Percentiles rank a stretch among this genome's conserved stretches.
Conservation (phyloP, 2,888 invertebrate genomes). For the Siphonodentalium dalli region DNA sequence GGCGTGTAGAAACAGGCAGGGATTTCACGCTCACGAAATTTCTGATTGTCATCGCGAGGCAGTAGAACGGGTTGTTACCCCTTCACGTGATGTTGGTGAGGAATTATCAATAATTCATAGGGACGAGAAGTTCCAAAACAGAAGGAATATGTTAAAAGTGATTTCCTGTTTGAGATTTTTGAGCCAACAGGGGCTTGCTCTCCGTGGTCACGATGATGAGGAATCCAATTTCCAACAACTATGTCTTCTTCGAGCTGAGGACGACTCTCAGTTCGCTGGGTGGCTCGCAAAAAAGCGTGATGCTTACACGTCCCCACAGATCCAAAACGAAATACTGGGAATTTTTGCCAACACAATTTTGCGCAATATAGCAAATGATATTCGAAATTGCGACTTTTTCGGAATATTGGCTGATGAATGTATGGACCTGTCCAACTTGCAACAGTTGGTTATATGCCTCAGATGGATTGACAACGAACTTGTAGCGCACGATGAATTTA, state of each 20-base stretch:
- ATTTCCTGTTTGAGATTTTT: conserved; percentile 3
- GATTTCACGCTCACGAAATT: background rate
- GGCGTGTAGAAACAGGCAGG: no score
- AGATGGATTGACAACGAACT: conserved; percentile 11
- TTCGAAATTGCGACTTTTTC: background rate
- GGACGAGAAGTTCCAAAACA: background rate
- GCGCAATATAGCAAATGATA: background rate
- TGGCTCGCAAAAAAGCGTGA: conserved; percentile 3
- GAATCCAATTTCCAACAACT: conserved; percentile 14
- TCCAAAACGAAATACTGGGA: conserved; percentile 14
- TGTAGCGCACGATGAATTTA: conserved; percentile 11
- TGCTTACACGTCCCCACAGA: background rate
- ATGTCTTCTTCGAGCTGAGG: conserved; percentile 8
- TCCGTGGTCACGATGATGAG: conserved; percentile 7
- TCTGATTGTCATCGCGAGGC: background rate
- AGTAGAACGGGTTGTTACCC: background rate
- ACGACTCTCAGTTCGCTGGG: background rate
- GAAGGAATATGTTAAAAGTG: background rate
- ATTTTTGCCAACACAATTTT: conserved; percentile 3
- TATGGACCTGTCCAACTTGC: conserved; percentile 8
- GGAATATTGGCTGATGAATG: conserved; percentile 6
- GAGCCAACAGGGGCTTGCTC: conserved; percentile 8
- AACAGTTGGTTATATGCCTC: conserved; percentile 9
- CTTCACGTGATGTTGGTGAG: background rate
- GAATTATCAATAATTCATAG: background rate